Base-by-base conservation (phyloP, 2,113 vertebrate species). In the Alligator mississippiensis region DNA sequence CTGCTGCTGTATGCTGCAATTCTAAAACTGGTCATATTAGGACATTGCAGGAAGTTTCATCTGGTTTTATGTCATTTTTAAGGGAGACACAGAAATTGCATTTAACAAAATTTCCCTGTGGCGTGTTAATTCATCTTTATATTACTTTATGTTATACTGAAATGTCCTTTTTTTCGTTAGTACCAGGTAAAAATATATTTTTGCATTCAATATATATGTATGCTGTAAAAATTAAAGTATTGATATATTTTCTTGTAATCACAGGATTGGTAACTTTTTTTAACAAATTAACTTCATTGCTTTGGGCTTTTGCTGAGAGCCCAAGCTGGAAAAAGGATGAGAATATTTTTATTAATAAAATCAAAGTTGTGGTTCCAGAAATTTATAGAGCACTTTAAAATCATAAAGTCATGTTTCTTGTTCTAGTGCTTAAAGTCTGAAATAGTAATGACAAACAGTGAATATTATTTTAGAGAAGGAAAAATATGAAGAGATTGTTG, bases 111-210 rank as follows among this genome's bases (percentile, higher is more conserved):
- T 22, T 25, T 9, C 64, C 80, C 85, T 16, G 1, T 22, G 1
- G 38, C 0, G 1, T 30, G 19, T 15, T 47, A 4, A 74, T 5
- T 1, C 22, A 1, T 2, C 5, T 57, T 24, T 9, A 47, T 1
- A 2, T 5, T 9, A 2, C 3, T 12, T 72, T 3, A 2, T 4
- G 3, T 0, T 1, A 64, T 62, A 1, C 75, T 14, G 1, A 12
- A 57, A 28, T 0, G 0, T 11, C 9, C 5, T 55, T 6, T 2
- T n/a, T 2, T n/a, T 16, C 13, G 0, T 19, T 38, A 38, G 21
- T 38, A 38, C 38, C 1, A 2, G 82, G 54, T 4, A 0, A 13
- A 60, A 28, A 55, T 34, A 28, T 0, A 0, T 68, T 38, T 5
- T 2, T 28, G 82, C 82, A 61, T 55, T 5, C 22, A 7, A 18